Conservation (phyloP, 1,140 invertebrate species). For the Luehdorfia chinensis region DNA sequence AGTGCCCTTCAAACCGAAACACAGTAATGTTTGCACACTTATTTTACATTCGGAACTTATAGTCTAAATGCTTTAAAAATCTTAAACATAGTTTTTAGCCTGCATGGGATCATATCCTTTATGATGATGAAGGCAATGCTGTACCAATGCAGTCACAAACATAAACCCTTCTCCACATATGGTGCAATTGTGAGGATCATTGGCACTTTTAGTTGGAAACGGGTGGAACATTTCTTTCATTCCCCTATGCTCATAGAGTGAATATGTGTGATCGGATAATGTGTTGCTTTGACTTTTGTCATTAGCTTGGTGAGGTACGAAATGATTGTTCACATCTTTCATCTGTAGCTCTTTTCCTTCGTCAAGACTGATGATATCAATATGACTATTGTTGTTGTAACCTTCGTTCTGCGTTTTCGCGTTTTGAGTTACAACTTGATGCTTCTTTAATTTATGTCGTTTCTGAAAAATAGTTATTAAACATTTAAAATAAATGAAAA, state of each 20-base stretch:
- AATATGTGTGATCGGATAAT: constrained; percentile 7
- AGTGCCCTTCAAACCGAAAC: no score
- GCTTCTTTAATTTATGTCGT: constrained; percentile 53
- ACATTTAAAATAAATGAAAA: background rate
- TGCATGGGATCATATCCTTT: constrained; percentile 34
- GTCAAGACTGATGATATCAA: constrained; percentile 60
- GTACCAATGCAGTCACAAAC: constrained; percentile 42
- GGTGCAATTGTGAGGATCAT: constrained; percentile 35
- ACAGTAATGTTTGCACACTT: no score
- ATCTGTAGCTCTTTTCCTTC: constrained; percentile 42
- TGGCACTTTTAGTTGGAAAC: constrained; percentile 20
- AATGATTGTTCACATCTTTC: constrained; percentile 30
- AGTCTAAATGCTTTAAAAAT: no score
- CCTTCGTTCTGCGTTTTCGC: constrained; percentile 37
- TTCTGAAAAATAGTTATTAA: constrained; percentile 47
- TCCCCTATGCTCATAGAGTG: constrained; percentile 28
- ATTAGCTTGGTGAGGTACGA: constrained; percentile 25
- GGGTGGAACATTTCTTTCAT: constrained; percentile 33
- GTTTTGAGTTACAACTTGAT: constrained; percentile 27
- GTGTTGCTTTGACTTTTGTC: constrained; percentile 24
- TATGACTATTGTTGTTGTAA: constrained; percentile 43
- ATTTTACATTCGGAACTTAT: no score
- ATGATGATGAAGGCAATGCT: constrained; percentile 48
- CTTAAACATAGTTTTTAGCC: background rate
- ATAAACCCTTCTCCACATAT: constrained; percentile 51